Percentiles rank a stretch among this genome's conserved stretches.
Conservation (phyloP, 2,113 vertebrate genomes). For the Tyto alba region DNA sequence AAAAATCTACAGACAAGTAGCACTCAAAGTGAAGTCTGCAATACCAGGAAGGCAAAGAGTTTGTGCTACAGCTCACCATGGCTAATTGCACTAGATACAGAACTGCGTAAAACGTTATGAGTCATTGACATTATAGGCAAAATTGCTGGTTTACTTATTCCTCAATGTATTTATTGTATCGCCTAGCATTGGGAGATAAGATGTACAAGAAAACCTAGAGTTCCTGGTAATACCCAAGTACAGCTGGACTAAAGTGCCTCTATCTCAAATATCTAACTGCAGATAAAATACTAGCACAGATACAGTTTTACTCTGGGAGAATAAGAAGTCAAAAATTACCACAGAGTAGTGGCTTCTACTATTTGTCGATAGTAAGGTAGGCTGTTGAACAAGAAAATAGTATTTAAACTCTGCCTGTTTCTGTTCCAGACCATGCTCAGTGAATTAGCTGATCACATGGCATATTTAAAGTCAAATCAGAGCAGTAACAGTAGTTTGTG, state of each 20-base stretch:
- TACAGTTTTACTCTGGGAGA: neutral
- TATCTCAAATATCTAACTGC: neutral
- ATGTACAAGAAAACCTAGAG: neutral
- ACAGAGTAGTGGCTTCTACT: neutral
- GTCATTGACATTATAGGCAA: neutral
- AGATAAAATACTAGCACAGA: neutral
- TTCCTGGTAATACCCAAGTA: neutral
- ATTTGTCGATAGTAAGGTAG: neutral
- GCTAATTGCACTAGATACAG: neutral
- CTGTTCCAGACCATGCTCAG: neutral
- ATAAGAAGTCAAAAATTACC: neutral
- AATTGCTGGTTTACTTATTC: neutral
- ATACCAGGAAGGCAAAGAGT: neutral
- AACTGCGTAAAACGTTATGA: neutral
- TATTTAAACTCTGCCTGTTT: neutral
- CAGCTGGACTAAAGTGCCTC: neutral
- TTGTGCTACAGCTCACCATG: neutral
- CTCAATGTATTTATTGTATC: neutral
- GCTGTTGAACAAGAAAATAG: neutral
- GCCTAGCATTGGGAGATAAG: neutral
- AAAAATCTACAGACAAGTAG: neutral
- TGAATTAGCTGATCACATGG: neutral
- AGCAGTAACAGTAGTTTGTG: neutral
- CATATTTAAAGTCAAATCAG: neutral
- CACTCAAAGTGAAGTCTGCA: neutral